A percentile compares a stretch with the other conserved stretches of the same genome.
Evolutionary conservation across 1,140 invertebrate genomes (phyloP).

Genomic region (Agrilus planipennis): DNA sequence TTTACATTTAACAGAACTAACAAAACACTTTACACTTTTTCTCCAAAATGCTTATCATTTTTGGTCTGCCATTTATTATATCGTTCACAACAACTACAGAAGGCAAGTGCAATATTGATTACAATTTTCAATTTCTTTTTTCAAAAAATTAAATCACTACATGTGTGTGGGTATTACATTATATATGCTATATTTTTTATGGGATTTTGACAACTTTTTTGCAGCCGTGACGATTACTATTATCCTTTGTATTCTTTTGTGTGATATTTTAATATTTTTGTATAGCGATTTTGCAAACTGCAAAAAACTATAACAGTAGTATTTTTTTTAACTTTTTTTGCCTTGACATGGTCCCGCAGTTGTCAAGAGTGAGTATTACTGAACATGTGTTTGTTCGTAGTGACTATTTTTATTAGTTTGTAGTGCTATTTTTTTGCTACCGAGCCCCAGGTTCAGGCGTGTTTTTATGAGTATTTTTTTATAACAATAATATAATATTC

Average conservation of each 20-base stretch:
- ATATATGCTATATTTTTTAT: slow-evolving; percentile 15
- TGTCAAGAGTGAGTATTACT: slow-evolving; percentile 34
- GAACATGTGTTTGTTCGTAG: slow-evolving; percentile 27
- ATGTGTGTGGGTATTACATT: slow-evolving; percentile 35
- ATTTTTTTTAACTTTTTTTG: slow-evolving; percentile 35
- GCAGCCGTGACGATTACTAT: slow-evolving; percentile 31
- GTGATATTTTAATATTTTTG: slow-evolving; percentile 10
- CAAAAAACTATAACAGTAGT: slow-evolving; percentile 32
- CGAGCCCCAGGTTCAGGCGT: slow-evolving; percentile 19
- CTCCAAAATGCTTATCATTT: too few species aligned
- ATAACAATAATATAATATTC: too few species aligned
- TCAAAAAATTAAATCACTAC: slow-evolving; percentile 29
- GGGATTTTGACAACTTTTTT: slow-evolving; percentile 33
- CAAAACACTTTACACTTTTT: too few species aligned
- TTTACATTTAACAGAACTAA: too few species aligned
- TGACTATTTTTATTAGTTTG: slow-evolving; percentile 25
- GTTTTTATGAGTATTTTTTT: too few species aligned
- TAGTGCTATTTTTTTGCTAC: too few species aligned
- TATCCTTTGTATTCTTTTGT: slow-evolving; percentile 18
- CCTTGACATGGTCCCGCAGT: slow-evolving; percentile 33
- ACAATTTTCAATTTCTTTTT: slow-evolving; percentile 13
- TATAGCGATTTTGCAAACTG: too few species aligned
- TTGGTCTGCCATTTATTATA: too few species aligned
- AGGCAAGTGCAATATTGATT: too few species aligned
- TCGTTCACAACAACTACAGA: too few species aligned